Conservation (phyloP, 2,888 invertebrate species). For the Metalampra italica region DNA sequence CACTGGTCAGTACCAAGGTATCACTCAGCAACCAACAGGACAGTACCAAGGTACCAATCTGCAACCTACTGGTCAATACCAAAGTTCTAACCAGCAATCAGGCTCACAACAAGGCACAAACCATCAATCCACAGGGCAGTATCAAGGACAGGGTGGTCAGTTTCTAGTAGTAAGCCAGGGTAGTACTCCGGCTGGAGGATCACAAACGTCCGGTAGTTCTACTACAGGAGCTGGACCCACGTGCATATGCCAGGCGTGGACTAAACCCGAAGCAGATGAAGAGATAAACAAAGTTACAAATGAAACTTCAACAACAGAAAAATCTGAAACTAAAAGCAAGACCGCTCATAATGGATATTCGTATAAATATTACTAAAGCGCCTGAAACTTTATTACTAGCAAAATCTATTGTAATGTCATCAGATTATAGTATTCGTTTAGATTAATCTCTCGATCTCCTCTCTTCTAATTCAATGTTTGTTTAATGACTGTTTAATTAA, state of each 20-base stretch:
- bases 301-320: constrained; percentile 12
- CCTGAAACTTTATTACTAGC: constrained; percentile 3
- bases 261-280: constrained; percentile 41
- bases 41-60: not conserved
- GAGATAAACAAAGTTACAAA: constrained; percentile 26
- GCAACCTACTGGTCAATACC: constrained; percentile 5
- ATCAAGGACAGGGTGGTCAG: constrained; percentile 8
- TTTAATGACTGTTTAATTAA: not conserved
- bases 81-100: constrained; percentile 3
- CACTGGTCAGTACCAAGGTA: constrained; percentile 8
- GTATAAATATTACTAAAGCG: not conserved
- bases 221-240: constrained; percentile 46
- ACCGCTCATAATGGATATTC: not conserved
- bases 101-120: constrained; percentile 8
- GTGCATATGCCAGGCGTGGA: constrained; percentile 68
- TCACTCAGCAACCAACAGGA: constrained; percentile 3
- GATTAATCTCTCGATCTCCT: constrained; percentile 5
- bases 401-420: not conserved
- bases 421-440: constrained; percentile 4
- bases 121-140: constrained; percentile 8
- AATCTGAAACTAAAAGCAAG: not conserved
- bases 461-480: not conserved
- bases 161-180: constrained; percentile 8
- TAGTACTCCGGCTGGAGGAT: constrained; percentile 19
- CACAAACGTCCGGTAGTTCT: constrained; percentile 35